These are phyloP conservation scores for Amazona guildingii DNA, from an alignment of 2,113 vertebrate species.

Conservation along the genomic window DNA sequence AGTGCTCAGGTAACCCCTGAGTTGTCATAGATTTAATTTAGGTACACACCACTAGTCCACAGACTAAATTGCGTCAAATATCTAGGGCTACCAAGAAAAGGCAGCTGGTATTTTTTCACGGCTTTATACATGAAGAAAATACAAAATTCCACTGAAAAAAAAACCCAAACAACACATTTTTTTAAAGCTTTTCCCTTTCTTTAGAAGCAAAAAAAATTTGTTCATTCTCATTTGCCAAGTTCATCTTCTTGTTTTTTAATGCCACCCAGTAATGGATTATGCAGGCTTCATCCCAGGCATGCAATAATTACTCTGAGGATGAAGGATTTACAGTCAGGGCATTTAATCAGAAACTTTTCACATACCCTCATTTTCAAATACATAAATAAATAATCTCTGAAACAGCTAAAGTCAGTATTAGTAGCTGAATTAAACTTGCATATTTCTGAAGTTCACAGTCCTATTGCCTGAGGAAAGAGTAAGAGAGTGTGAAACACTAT, in stretches of 20 bases:
- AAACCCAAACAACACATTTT: neutral
- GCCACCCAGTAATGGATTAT: neutral
- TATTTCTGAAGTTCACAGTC: constrained; percentile 10
- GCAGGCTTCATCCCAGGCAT: neutral
- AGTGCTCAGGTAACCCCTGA: neutral
- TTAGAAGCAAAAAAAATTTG: neutral
- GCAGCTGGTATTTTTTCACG: neutral
- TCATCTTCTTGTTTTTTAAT: constrained; percentile 1
- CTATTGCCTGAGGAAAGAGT: neutral
- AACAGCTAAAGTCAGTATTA: neutral
- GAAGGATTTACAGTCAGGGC: neutral
- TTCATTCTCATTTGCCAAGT: neutral
- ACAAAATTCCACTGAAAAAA: neutral
- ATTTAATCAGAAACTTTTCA: neutral
- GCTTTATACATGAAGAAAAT: neutral
- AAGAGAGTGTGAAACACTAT: neutral
- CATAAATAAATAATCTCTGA: constrained; percentile 41
- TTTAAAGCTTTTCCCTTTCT: neutral
- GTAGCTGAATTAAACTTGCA: neutral
- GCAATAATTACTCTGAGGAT: neutral
- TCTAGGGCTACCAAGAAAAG: neutral
- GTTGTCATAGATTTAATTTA: neutral
- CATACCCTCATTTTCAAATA: neutral
- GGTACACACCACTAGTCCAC: neutral
- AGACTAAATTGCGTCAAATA: neutral